Evolutionary conservation across 2,113 vertebrate species (phyloP).

Genomic region (Pitta sordida): DNA sequence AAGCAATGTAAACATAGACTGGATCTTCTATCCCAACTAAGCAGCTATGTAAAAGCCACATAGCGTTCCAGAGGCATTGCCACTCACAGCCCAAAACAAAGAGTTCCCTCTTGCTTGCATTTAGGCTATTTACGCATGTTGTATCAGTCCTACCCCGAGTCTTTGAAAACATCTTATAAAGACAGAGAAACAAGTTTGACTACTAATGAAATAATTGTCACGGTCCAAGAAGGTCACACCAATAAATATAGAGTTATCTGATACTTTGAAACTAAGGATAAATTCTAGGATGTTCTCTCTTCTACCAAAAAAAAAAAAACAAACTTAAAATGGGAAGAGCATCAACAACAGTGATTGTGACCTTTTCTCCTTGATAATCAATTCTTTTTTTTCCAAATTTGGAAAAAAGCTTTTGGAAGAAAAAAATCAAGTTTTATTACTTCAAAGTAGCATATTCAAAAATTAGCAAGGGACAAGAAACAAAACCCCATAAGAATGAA

Average conservation of each 20-base stretch:
- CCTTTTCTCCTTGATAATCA: neutral
- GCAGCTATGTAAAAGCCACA: neutral
- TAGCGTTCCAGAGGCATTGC: neutral
- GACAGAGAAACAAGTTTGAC: neutral
- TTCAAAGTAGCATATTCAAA: neutral
- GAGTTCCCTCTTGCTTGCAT: neutral
- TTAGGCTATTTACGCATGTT: neutral
- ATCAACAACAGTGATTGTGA: neutral
- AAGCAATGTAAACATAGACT: neutral
- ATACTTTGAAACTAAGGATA: neutral
- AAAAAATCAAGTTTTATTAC: neutral
- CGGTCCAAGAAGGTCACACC: neutral
- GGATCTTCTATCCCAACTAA: neutral
- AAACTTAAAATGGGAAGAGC: neutral
- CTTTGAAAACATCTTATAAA: neutral
- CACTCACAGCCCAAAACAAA: neutral
- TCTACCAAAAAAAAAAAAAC: accelerated
- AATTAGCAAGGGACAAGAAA: neutral
- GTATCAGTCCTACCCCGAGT: neutral
- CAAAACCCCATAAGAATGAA: neutral
- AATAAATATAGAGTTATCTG: neutral
- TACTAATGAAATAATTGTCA: neutral
- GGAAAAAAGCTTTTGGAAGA: neutral
- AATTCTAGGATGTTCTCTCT: neutral
- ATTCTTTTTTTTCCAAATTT: neutral